Conservation (phyloP, 2,797 vertebrate species). For the Rachycentron canadum region DNA sequence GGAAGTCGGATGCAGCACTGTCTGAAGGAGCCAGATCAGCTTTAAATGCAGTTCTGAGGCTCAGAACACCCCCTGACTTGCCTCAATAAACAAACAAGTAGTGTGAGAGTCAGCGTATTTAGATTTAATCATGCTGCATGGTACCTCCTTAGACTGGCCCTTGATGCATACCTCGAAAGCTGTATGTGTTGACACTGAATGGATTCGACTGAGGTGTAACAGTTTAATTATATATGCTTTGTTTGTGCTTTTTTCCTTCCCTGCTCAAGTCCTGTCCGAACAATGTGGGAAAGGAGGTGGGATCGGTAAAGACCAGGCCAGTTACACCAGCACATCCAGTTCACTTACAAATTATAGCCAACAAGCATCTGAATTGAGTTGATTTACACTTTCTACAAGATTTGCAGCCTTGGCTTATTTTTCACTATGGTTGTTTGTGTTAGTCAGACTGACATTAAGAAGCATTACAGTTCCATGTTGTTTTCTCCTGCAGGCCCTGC, state of each 20-base stretch:
- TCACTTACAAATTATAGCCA: slow-evolving; percentile 16
- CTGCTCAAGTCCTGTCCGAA: background rate
- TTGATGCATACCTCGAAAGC: slow-evolving; percentile 69
- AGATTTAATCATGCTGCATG: slow-evolving; percentile 65
- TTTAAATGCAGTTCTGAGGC: slow-evolving; percentile 82
- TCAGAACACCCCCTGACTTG: slow-evolving; percentile 75
- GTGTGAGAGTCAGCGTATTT: slow-evolving; percentile 76
- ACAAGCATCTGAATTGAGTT: slow-evolving; percentile 19
- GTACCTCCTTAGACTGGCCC: slow-evolving; percentile 48
- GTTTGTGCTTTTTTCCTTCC: background rate
- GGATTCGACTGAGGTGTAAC: slow-evolving; percentile 16
- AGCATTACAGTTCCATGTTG: slow-evolving; percentile 65
- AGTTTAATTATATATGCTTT: background rate
- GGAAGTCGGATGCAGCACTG: slow-evolving; percentile 84
- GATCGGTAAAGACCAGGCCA: slow-evolving; percentile 7
- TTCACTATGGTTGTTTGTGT: slow-evolving; percentile 70
- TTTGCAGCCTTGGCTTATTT: slow-evolving; percentile 68
- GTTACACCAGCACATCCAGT: slow-evolving; percentile 14
- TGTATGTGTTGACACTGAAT: slow-evolving; percentile 36
- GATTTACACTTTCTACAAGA: slow-evolving; percentile 51
- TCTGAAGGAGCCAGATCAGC: slow-evolving; percentile 83
- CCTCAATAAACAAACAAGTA: slow-evolving; percentile 81
- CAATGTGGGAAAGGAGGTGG: background rate
- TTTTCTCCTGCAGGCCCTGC: slow-evolving; percentile 76
- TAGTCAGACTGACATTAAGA: slow-evolving; percentile 74